These are phyloP conservation scores for Halcyon chelicuti DNA, from an alignment of 2,797 vertebrate species.

Conservation along the genomic window DNA sequence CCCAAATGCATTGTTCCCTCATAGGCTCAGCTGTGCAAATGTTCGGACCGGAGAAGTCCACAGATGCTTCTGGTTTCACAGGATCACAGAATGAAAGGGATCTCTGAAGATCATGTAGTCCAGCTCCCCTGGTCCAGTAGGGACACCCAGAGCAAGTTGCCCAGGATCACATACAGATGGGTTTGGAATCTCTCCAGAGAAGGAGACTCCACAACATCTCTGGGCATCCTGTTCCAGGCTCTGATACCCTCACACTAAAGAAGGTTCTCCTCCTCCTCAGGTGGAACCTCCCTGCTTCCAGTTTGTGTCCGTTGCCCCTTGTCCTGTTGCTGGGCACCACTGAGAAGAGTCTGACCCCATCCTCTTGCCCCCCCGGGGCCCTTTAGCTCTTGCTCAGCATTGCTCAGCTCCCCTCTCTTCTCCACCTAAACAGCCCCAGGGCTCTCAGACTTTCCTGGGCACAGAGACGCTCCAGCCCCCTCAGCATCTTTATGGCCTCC, in stretches of 20 bases:
- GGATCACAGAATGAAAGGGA: background rate
- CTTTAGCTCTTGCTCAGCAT: background rate
- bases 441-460: background rate
- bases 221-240: background rate
- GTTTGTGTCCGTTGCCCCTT: background rate
- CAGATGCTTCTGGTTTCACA: background rate
- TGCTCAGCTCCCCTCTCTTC: background rate
- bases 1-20: background rate
- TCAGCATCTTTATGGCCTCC: background rate
- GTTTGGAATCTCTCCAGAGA: background rate
- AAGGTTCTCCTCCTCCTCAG: background rate
- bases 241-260: background rate
- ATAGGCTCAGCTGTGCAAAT: background rate
- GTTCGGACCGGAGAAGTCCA: background rate
- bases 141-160: background rate
- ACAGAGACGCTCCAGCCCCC: background rate
- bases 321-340: background rate
- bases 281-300: background rate
- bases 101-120: background rate
- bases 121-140: background rate
- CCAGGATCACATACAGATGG: background rate
- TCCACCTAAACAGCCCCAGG: background rate
- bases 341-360: background rate
- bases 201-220: background rate
- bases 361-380: background rate